phyloP scores from a whole-genome alignment of 2,888 invertebrate genomes.

The Agrotis segetum region DNA sequence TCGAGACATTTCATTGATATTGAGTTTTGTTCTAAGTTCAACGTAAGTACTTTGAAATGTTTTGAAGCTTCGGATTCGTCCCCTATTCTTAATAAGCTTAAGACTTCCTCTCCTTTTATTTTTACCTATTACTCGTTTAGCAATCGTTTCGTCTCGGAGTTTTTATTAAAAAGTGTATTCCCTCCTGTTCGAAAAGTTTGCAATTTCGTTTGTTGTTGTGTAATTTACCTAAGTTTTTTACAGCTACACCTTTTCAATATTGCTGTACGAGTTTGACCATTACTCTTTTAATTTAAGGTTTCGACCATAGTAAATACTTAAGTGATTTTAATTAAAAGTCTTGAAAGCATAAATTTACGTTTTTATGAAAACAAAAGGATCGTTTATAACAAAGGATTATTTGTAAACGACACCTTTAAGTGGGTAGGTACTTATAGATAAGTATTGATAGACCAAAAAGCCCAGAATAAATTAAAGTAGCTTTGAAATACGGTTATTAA shows the following conservation, averaged over 20 bases:
- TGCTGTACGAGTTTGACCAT: conserved; percentile 58
- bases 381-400: conserved; percentile 52
- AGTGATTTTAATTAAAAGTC: conserved; percentile 74
- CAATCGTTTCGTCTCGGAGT: conserved; percentile 72
- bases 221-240: conserved; percentile 80
- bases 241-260: conserved; percentile 73
- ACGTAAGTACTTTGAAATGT: conserved; percentile 83
- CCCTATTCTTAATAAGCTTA: conserved; percentile 84
- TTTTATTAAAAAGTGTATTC: conserved; percentile 66
- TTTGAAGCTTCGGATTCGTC: conserved; percentile 76
- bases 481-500: conserved; percentile 3
- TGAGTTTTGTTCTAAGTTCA: conserved; percentile 86
- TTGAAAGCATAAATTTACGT: conserved; percentile 61
- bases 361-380: conserved; percentile 57
- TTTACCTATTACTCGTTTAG: conserved; percentile 78
- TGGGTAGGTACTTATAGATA: conserved; percentile 7
- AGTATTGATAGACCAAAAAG: conserved; percentile 13
- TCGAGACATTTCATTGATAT: conserved; percentile 86
- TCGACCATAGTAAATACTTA: conserved; percentile 72
- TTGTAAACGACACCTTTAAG: conserved; percentile 29
- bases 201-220: conserved; percentile 76
- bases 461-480: conserved; percentile 5
- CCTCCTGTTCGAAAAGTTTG: conserved; percentile 73
- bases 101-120: conserved; percentile 73
- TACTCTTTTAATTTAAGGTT: conserved; percentile 72